Conservation (phyloP, 2,888 invertebrate species). For the Oscheius myriophilus region DNA sequence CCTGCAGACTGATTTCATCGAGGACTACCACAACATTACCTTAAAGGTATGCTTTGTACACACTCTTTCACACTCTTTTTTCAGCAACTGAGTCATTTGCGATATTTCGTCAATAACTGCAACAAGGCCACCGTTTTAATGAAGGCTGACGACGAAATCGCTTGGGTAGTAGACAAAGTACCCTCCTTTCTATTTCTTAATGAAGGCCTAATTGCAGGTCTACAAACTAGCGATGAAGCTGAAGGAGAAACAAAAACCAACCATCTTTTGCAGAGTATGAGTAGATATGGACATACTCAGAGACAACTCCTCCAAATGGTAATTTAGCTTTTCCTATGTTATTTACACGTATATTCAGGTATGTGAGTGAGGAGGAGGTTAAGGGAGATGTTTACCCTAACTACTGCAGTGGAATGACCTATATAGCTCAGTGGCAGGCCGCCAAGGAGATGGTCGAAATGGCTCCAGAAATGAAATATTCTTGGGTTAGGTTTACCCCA, state of each 20-base stretch:
- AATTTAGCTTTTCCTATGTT: too few species aligned
- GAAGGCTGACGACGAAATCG: neutral
- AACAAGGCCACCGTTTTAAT: neutral
- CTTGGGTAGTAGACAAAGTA: neutral
- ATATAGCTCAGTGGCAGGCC: neutral
- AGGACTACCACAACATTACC: neutral
- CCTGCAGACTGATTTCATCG: neutral
- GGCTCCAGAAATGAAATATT: too few species aligned
- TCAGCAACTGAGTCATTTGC: slow-evolving; percentile 2
- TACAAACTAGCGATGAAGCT: too few species aligned
- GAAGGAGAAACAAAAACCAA: too few species aligned
- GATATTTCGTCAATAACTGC: neutral
- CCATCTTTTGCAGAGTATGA: too few species aligned
- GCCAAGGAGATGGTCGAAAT: neutral
- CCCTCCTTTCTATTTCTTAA: too few species aligned
- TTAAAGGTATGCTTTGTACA: neutral
- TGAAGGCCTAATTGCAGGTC: too few species aligned
- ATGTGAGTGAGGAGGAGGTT: too few species aligned
- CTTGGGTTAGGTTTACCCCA: neutral
- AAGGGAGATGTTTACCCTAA: neutral
- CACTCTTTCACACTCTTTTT: too few species aligned
- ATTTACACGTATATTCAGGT: too few species aligned
- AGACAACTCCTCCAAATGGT: too few species aligned
- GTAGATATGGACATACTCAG: too few species aligned
- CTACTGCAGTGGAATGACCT: slow-evolving; percentile 6